phyloP scores from a whole-genome alignment of 2,797 vertebrate species.

The Cichlasoma orientale region DNA sequence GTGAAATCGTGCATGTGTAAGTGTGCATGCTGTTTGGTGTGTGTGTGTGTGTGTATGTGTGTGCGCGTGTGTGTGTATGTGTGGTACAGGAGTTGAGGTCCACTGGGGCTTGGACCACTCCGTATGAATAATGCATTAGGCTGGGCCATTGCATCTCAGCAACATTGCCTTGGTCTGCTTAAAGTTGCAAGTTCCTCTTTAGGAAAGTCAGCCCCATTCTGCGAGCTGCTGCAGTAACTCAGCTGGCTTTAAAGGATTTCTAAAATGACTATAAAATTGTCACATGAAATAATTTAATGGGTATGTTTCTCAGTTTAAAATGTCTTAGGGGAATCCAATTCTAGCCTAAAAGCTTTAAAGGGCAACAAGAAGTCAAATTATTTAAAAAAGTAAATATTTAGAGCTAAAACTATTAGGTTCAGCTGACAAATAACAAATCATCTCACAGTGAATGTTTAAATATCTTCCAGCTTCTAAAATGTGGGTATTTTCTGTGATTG shows the following conservation, averaged over 20 bases:
- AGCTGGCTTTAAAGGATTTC: conserved; percentile 12
- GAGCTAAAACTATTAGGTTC: background rate
- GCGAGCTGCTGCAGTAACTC: conserved; percentile 55
- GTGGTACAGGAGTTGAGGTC: conserved; percentile 77
- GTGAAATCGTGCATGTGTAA: background rate
- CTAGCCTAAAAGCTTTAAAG: background rate
- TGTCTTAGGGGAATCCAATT: conserved; percentile 4
- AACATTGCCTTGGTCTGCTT: conserved; percentile 75
- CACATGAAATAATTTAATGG: conserved; percentile 10
- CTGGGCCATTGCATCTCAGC: conserved; percentile 79
- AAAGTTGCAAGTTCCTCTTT: conserved; percentile 76
- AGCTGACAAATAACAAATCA: background rate
- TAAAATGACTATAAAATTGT: conserved; percentile 8
- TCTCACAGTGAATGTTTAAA: background rate
- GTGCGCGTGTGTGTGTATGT: conserved; percentile 65
- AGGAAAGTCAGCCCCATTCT: conserved; percentile 54
- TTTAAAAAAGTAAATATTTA: background rate
- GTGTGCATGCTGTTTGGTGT: conserved; percentile 56
- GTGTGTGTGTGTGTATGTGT: conserved; percentile 66
- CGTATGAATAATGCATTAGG: conserved; percentile 84
- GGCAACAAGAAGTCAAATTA: background rate
- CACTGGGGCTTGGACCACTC: conserved; percentile 75
- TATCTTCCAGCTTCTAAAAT: background rate
- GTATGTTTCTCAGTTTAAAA: background rate
- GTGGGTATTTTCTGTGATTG: background rate